Evolutionary conservation across 1,140 invertebrate species (phyloP), one percentile per base, ranked within the genome.

Genomic region (Sycobia sp.): DNA sequence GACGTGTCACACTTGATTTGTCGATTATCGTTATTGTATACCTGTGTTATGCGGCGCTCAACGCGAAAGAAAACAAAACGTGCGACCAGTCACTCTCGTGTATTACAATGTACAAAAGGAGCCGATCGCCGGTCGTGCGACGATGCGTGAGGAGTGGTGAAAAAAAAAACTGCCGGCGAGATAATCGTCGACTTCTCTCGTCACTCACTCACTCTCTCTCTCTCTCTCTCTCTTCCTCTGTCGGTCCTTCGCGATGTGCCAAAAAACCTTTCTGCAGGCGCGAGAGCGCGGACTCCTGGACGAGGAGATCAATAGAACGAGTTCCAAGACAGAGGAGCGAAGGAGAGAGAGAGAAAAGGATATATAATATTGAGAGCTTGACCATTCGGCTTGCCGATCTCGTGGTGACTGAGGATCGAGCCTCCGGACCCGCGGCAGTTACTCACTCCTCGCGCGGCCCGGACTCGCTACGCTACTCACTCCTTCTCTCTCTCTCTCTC

Each of bases 341-440:
- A 5, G 32, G 22, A 62, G 36, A 54, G 60, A 22, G 32, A 43
- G 34, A 32, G 7, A 22, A n/a, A 22, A 22, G 22, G 27, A 32
- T 29, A 50, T 53, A 46, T 67, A 68, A 69, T n/a, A n/a, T n/a
- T n/a, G n/a, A 70, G 70, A 72, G 68, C 67, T 76, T 76, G 75
- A 80, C 78, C 78, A 80, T 80, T 78, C 78, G 72, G 75, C 73
- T 80, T 74, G 78, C 76, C 78, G 78, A 80, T 79, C 78, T 81
- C 75, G 78, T 80, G 75, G 67, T 78, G 76, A 82, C 80, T 81
- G 79, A 78, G 76, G 73, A 71, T 16, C 51, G 54, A 55, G 59
- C 13, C 14, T 13, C 50, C 34, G 32, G 39, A 38, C 16, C 51
- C 41, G 53, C 39, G 69, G 66, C 68, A 54, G 67, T 69, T 62